Base-by-base conservation (phyloP, 2,888 invertebrate species). In the Incurvaria masculella region DNA sequence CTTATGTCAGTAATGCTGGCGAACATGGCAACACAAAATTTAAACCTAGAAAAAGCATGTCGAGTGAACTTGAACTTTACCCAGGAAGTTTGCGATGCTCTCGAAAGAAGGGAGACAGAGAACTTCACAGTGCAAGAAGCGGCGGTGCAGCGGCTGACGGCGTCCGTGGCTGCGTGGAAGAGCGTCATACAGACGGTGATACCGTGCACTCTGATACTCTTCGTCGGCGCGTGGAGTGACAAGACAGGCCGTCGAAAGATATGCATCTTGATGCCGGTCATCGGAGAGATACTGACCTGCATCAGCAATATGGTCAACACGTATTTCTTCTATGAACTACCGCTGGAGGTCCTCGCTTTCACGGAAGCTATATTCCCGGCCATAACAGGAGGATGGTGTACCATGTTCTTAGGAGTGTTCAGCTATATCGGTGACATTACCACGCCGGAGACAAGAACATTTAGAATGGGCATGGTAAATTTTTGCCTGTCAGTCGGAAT, bases 341-440 rank as follows among this genome's bases (percentile, higher is more conserved):
- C 85, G 1, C 85, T 91, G 82, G 89, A 91, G 68, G 82, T 81
- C 1, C 82, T 88, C 26, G 87, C 89, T 0, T 78, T 89, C 3
- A 81, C 83, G 10, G 91, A 91, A 63, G 88, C 87, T 1, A 63
- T 91, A 6, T 82, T 90, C 60, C 91, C 91, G 18, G 88, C 87
- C 0, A 61, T 91, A 0, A 83, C 86, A 1, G 89, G 91, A 1
- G 88, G 90, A 2, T 91, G 90, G 91, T 89, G 90, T 66, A 83
- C 90, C 50, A 86, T 86, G 82, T 82, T 91, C 55, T 83, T 91
- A 81, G 86, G 88, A 0, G 84, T 88, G 46, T 90, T 93, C 73
- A 87, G 91, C 57, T 94, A 90, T 61, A 86, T 94, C 39, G 87
- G 87, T 42, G 88, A 92, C 56, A 86, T 93, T 4, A 91, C 93